Percentiles rank a stretch among this genome's conserved stretches.
phyloP scores from a whole-genome alignment of 1,140 invertebrate genomes.

The Matsumurasca onukii region DNA sequence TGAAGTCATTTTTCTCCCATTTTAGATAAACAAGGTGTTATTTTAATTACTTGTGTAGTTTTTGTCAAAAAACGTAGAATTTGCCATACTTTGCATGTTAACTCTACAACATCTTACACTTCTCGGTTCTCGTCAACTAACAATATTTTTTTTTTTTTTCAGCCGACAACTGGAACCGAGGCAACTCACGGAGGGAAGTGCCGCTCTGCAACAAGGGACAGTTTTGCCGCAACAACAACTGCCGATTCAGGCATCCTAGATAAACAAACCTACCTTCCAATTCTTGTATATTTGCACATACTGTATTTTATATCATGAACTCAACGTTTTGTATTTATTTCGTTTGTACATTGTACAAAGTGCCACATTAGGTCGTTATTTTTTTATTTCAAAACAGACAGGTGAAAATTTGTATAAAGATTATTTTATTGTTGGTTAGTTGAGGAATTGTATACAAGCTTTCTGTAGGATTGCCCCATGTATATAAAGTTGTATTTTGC shows the following conservation, averaged over 20 bases:
- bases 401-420: background rate
- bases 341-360: background rate
- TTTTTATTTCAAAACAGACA: too few species aligned
- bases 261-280: background rate
- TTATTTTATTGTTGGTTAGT: background rate
- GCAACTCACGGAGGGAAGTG: constrained; percentile 17
- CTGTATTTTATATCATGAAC: background rate
- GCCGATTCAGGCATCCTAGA: constrained; percentile 34
- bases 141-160: constrained; percentile 5
- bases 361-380: too few species aligned
- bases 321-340: background rate
- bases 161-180: constrained; percentile 19
- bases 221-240: constrained; percentile 33
- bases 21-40: background rate
- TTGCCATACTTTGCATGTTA: too few species aligned
- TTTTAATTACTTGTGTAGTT: background rate
- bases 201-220: constrained; percentile 30
- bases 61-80: background rate
- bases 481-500: too few species aligned
- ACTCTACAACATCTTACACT: too few species aligned
- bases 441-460: too few species aligned
- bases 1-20: background rate
- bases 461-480: too few species aligned
- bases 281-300: background rate
- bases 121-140: too few species aligned